Conservation (phyloP, 2,888 invertebrate species). For the Ischnus inquisitorius region DNA sequence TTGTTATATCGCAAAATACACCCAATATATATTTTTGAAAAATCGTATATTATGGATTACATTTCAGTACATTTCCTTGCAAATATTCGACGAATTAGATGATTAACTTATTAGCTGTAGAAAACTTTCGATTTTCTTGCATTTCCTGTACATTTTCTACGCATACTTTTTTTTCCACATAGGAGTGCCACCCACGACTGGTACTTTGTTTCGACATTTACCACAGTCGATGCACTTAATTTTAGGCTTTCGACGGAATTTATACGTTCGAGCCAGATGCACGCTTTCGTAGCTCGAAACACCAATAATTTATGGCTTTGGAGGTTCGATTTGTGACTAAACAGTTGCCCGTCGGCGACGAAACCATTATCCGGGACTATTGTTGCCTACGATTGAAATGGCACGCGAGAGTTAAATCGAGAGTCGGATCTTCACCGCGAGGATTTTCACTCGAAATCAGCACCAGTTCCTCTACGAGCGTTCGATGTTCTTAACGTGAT, state of each 20-base stretch:
- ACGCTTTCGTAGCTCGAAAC: background rate
- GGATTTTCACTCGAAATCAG: slow-evolving; percentile 25
- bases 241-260: slow-evolving; percentile 27
- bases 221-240: slow-evolving; percentile 4
- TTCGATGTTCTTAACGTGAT: background rate
- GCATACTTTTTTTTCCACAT: too few species aligned
- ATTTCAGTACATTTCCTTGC: too few species aligned
- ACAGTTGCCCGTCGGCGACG: slow-evolving; percentile 41
- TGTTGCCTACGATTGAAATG: slow-evolving; percentile 51
- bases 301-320: background rate
- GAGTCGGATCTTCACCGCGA: slow-evolving; percentile 40
- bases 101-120: too few species aligned
- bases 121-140: background rate
- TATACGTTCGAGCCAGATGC: background rate
- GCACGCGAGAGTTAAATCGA: slow-evolving; percentile 63
- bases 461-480: background rate
- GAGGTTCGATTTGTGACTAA: slow-evolving; percentile 33
- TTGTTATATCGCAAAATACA: background rate
- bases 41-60: too few species aligned
- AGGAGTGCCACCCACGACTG: background rate
- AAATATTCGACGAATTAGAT: too few species aligned
- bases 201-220: slow-evolving; percentile 14
- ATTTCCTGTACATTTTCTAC: too few species aligned
- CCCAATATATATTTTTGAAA: too few species aligned
- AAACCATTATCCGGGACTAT: slow-evolving; percentile 44